A percentile compares a stretch with the other conserved stretches of the same genome.
phyloP scores from a whole-genome alignment of 37 sponge, comb jelly and placozoan species.

The Halichondria panicea region DNA sequence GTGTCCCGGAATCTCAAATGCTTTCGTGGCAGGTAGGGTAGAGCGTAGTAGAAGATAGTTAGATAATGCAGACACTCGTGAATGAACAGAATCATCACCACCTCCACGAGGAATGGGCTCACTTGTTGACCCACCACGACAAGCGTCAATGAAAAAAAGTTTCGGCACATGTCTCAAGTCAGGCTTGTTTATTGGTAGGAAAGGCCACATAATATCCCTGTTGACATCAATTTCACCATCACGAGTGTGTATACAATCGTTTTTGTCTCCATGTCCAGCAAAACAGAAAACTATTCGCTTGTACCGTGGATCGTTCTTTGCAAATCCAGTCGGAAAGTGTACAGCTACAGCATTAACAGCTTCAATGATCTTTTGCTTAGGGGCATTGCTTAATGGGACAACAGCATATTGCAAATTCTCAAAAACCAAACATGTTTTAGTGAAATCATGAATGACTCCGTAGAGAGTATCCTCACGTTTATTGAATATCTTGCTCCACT shows the following conservation, averaged over 20 bases:
- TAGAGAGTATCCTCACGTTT: background rate
- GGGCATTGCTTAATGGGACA: background rate
- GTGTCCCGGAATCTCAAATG: constrained; percentile 32
- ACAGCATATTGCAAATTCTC: constrained; percentile 18
- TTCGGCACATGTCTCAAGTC: constrained; percentile 8
- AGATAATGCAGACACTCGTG: background rate
- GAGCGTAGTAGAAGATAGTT: constrained; percentile 35
- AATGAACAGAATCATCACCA: no score
- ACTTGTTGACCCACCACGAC: constrained; percentile 15
- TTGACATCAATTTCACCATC: constrained; percentile 1
- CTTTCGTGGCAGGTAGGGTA: constrained; percentile 16
- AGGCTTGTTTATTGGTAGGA: background rate
- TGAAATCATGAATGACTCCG: constrained; percentile 4
- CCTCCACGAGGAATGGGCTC: background rate
- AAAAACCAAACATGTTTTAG: background rate
- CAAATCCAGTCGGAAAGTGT: no score
- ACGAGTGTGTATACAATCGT: background rate
- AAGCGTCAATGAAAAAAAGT: constrained; percentile 58
- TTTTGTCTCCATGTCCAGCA: constrained; percentile 46
- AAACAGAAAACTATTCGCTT: constrained; percentile 33
- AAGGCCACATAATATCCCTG: background rate
- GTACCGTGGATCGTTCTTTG: constrained; percentile 8
- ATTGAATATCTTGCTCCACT: background rate
- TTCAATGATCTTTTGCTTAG: background rate
- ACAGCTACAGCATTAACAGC: constrained; percentile 1